Conservation (phyloP, 2,797 vertebrate genomes). For the Amblyopsis hoosieri region DNA sequence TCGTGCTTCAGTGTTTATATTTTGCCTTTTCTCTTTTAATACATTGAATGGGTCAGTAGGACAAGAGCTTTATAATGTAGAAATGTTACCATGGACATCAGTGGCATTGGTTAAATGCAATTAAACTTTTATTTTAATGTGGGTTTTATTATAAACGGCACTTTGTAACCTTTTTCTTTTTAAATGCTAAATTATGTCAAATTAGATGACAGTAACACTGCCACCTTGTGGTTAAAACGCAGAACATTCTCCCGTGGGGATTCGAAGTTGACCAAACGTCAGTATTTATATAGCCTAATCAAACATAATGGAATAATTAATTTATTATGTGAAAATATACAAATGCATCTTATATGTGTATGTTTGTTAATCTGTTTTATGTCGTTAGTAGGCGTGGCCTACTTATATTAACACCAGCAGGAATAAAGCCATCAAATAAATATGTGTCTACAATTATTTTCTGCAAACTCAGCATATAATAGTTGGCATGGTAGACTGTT, state of each 20-base stretch:
- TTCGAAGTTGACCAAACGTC: constrained; percentile 2
- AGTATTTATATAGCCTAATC: constrained; percentile 9
- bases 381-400: constrained; percentile 41
- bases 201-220: constrained; percentile 10
- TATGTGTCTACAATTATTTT: constrained; percentile 43
- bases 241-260: neutral
- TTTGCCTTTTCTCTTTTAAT: too few relatives aligned
- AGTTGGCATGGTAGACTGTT: too few relatives aligned
- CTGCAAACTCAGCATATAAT: neutral
- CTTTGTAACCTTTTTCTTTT: constrained; percentile 8
- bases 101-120: too few relatives aligned
- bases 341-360: constrained; percentile 22
- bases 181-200: constrained; percentile 13
- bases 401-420: constrained; percentile 63
- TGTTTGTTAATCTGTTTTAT: constrained; percentile 30
- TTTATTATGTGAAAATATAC: constrained; percentile 23
- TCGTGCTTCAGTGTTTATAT: too few relatives aligned
- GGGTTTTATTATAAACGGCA: constrained; percentile 24
- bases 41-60: too few relatives aligned
- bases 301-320: constrained; percentile 3
- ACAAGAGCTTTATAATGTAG: too few relatives aligned
- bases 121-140: neutral
- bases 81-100: too few relatives aligned
- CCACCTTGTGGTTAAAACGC: constrained; percentile 4
- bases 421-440: constrained; percentile 80